These are phyloP conservation scores for Rhodeus uyekii DNA, from an alignment of 2,797 vertebrate genomes.

Conservation along the genomic window DNA sequence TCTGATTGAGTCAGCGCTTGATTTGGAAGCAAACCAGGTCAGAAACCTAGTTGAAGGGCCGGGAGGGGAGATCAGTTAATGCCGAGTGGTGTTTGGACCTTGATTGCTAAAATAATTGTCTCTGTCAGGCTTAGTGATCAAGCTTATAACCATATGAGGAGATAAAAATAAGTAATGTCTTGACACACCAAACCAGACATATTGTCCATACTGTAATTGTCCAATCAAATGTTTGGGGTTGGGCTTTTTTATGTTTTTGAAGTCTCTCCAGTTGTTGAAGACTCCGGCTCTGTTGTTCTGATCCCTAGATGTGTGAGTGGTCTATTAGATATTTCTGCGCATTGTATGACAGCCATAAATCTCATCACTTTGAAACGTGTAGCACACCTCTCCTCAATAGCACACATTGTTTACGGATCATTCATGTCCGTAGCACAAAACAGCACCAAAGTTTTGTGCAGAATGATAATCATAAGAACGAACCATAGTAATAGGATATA, in stretches of 20 bases:
- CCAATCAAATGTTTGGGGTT: background rate
- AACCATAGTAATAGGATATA: background rate
- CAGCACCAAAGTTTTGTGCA: background rate
- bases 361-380: background rate
- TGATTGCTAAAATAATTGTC: background rate
- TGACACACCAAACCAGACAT: background rate
- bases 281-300: background rate
- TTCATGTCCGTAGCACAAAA: background rate
- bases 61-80: background rate
- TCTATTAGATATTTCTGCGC: background rate
- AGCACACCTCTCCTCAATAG: background rate
- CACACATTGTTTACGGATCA: background rate
- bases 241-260: no score
- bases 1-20: slow-evolving; percentile 73
- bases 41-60: background rate
- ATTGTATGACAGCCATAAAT: background rate
- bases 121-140: background rate
- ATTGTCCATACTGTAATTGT: background rate
- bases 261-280: background rate
- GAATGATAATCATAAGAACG: background rate
- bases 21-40: slow-evolving; percentile 49
- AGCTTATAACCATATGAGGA: background rate
- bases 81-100: background rate
- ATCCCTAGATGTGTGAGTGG: background rate
- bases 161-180: background rate